Evolutionary conservation across 1,140 invertebrate species (phyloP).

Genomic region (Coelopa frigida): DNA sequence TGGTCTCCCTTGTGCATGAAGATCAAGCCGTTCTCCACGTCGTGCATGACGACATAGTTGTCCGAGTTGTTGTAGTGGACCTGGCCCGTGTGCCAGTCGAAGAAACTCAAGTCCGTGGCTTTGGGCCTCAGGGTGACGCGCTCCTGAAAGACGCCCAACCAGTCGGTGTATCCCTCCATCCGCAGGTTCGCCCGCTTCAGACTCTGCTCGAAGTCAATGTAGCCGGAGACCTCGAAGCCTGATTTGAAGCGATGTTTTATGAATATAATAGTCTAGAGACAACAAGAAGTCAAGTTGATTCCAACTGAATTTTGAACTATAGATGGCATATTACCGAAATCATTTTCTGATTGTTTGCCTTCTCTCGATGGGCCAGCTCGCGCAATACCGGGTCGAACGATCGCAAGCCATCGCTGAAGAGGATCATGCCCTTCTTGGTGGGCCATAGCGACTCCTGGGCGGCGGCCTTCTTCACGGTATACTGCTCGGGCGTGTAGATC

Average conservation of each 20-base stretch:
- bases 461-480: constrained; percentile 14
- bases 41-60: constrained; percentile 30
- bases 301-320: background rate
- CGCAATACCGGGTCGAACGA: constrained; percentile 25
- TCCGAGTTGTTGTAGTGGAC: constrained; percentile 24
- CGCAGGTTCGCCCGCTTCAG: constrained; percentile 16
- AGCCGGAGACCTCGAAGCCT: constrained; percentile 33
- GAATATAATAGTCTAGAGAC: constrained; percentile 36
- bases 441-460: constrained; percentile 26
- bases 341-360: constrained; percentile 24
- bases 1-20: constrained; percentile 39
- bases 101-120: constrained; percentile 28
- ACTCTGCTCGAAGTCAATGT: constrained; percentile 35
- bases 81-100: constrained; percentile 18
- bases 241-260: constrained; percentile 15
- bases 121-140: constrained; percentile 18
- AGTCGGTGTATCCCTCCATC: constrained; percentile 19
- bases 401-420: constrained; percentile 16
- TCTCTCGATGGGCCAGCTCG: constrained; percentile 25
- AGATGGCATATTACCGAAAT: constrained; percentile 22
- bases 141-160: constrained; percentile 24
- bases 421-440: constrained; percentile 13
- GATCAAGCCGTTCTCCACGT: constrained; percentile 26
- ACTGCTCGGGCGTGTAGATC: constrained; percentile 25
- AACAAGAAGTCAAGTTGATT: background rate